Conservation (phyloP, 2,888 invertebrate genomes). For the Synanthedon formicaeformis region DNA sequence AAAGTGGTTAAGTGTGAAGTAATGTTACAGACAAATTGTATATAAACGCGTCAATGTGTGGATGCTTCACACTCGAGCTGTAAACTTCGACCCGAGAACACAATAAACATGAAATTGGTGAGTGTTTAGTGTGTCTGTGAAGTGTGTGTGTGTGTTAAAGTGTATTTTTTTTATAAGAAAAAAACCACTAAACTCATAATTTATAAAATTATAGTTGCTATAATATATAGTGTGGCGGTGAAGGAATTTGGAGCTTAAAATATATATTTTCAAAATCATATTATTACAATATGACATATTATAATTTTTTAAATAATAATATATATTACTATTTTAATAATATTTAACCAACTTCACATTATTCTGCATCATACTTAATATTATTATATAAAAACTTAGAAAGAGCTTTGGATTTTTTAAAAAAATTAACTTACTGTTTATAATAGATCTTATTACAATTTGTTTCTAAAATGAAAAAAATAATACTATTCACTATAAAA, state of each 20-base stretch:
- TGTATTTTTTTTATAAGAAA: neutral
- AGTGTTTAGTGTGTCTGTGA: conserved; percentile 23
- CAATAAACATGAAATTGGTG: conserved; percentile 52
- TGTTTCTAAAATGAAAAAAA: too few relatives aligned
- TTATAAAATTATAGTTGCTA: too few relatives aligned
- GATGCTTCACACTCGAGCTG: conserved; percentile 40
- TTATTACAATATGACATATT: too few relatives aligned
- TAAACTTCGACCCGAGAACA: conserved; percentile 46
- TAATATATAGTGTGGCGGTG: too few relatives aligned
- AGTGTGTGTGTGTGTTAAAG: conserved; percentile 1
- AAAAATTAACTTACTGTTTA: neutral
- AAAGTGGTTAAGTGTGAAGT: conserved; percentile 22
- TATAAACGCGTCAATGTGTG: conserved; percentile 31
- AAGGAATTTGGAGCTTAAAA: too few relatives aligned
- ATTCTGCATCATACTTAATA: neutral
- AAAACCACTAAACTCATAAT: too few relatives aligned
- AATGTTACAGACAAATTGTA: conserved; percentile 35
- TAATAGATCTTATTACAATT: too few relatives aligned
- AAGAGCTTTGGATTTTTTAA: neutral
- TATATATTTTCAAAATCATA: too few relatives aligned
- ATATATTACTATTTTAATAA: too few relatives aligned
- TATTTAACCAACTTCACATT: too few relatives aligned
- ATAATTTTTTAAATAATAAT: too few relatives aligned
- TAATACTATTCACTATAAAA: too few relatives aligned
- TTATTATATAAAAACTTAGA: neutral